These are phyloP conservation scores for Fulica atra DNA, from an alignment of 2,113 vertebrate species.

Conservation along the genomic window DNA sequence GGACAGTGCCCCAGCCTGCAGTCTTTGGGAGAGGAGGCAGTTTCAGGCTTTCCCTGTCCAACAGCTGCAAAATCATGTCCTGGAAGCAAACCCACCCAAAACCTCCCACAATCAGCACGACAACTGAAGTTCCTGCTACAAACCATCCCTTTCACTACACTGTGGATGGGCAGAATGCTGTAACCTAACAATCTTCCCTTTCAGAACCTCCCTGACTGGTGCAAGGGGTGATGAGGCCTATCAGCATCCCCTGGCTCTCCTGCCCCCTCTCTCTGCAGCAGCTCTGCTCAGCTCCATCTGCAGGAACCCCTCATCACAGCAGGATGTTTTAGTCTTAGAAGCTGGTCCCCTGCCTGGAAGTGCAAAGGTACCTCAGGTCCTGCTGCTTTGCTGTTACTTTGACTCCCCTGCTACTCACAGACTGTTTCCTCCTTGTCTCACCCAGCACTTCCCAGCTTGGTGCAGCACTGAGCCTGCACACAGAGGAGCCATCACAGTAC, in stretches of 20 bases:
- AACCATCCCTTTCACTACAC: not conserved
- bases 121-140: not conserved
- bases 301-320: not conserved
- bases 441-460: not conserved
- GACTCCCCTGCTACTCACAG: not conserved
- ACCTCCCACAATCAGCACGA: not conserved
- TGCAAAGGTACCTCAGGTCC: not conserved
- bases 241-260: not conserved
- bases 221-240: not conserved
- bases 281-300: not conserved
- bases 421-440: not conserved
- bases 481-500: not conserved
- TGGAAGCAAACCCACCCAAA: not conserved
- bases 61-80: not conserved
- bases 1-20: not conserved
- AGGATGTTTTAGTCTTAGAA: not conserved
- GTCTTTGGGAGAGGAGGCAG: rapidly evolving
- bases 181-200: not conserved
- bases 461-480: not conserved
- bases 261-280: not conserved
- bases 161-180: not conserved
- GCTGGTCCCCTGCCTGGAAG: not conserved
- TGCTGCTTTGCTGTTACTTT: not conserved
- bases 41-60: not conserved
- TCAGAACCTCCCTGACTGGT: not conserved